These are phyloP conservation scores for Apis florea DNA, from an alignment of 1,140 invertebrate genomes.

Conservation along the genomic window DNA sequence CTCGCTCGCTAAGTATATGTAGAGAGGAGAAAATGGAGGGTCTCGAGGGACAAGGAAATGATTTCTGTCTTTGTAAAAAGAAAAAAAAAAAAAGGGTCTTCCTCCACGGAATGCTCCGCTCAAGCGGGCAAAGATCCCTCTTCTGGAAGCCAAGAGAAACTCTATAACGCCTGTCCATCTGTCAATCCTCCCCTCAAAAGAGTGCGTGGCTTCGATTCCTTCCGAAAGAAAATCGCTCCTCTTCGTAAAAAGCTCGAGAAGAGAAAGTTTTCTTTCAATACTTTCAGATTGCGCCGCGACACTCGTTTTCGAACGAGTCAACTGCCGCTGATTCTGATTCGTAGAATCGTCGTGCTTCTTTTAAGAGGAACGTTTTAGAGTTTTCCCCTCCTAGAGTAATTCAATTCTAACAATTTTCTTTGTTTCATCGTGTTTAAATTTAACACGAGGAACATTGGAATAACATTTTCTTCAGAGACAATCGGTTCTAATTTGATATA, in stretches of 20 bases:
- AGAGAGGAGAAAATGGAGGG: slow-evolving; percentile 40
- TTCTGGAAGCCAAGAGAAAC: slow-evolving; percentile 25
- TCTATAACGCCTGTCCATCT: slow-evolving; percentile 53
- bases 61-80: slow-evolving; percentile 50
- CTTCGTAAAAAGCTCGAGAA: neutral
- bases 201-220: slow-evolving; percentile 47
- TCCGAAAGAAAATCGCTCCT: slow-evolving; percentile 14
- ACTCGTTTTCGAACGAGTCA: slow-evolving; percentile 35
- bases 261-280: slow-evolving; percentile 53
- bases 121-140: slow-evolving; percentile 12
- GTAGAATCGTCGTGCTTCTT: slow-evolving; percentile 22
- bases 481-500: too few relatives aligned
- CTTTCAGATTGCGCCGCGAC: slow-evolving; percentile 53
- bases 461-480: too few relatives aligned
- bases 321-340: neutral
- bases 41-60: slow-evolving; percentile 52
- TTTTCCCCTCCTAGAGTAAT: neutral
- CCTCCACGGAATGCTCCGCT: neutral
- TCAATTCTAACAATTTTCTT: neutral
- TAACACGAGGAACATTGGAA: too few relatives aligned
- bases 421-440: too few relatives aligned
- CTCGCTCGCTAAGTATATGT: slow-evolving; percentile 35
- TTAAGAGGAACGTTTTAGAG: neutral
- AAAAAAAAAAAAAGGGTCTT: slow-evolving; percentile 41
- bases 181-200: slow-evolving; percentile 40